Conservation (phyloP, 2,797 vertebrate genomes). For the Enteromius thamalakanensis region DNA sequence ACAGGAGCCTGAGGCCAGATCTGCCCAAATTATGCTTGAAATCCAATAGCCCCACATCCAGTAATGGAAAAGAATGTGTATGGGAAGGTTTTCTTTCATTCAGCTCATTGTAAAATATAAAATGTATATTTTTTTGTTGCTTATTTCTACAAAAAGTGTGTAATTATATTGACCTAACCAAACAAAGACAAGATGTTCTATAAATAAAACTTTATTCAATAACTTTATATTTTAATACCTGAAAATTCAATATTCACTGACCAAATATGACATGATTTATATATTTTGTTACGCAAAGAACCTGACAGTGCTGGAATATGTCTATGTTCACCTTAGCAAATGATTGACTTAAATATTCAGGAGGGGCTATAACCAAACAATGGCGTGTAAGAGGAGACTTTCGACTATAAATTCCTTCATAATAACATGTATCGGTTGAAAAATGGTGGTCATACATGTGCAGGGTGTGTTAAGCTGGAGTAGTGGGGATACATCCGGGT, state of each 20-base stretch:
- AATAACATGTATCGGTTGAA: neutral
- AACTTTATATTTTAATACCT: neutral
- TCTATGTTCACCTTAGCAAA: neutral
- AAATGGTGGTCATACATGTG: slow-evolving; percentile 17
- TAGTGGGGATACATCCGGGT: slow-evolving; percentile 42
- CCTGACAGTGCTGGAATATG: neutral
- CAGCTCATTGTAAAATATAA: neutral
- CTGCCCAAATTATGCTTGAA: slow-evolving; percentile 23
- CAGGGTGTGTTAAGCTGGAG: slow-evolving; percentile 24
- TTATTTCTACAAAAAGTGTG: too few species aligned
- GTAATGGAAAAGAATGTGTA: slow-evolving; percentile 20
- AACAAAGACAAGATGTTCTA: neutral
- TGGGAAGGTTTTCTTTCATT: slow-evolving; percentile 1
- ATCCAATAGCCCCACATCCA: slow-evolving; percentile 28
- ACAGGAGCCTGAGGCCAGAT: slow-evolving; percentile 14
- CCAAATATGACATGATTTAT: neutral
- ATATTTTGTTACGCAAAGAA: neutral
- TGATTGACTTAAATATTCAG: slow-evolving; percentile 37
- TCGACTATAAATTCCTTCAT: slow-evolving; percentile 12
- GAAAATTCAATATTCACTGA: neutral
- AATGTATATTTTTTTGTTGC: too few species aligned
- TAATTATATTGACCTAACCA: neutral
- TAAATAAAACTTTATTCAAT: neutral
- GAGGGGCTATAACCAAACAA: slow-evolving; percentile 33
- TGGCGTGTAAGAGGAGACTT: slow-evolving; percentile 31